Conservation (phyloP, 2,113 vertebrate genomes). For the Salminus brasiliensis region DNA sequence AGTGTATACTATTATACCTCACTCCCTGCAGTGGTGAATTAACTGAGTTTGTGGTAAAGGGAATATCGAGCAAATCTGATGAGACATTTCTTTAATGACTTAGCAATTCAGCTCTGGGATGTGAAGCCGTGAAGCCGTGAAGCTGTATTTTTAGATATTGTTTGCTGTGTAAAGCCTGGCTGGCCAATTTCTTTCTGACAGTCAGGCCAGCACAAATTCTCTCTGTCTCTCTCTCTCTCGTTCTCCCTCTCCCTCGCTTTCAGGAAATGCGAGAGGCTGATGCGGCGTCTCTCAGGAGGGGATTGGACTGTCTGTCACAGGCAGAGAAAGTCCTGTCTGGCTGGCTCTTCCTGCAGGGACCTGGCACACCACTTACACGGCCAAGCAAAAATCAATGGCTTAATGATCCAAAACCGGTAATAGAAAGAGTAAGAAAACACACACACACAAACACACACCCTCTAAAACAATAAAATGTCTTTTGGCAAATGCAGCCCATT, state of each 20-base stretch:
- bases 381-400: conserved; percentile 83
- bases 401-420: conserved; percentile 85
- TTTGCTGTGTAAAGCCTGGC: background rate
- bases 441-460: conserved; percentile 57
- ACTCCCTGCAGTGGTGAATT: no score
- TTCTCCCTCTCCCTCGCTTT: conserved; percentile 58
- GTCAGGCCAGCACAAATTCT: conserved; percentile 34
- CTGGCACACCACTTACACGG: conserved; percentile 76
- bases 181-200: conserved; percentile 11
- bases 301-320: conserved; percentile 74
- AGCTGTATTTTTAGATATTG: background rate
- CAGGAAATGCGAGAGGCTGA: background rate
- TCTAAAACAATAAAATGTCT: conserved; percentile 81
- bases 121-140: background rate
- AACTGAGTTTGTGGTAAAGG: no score
- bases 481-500: conserved; percentile 76
- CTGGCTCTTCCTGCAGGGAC: conserved; percentile 73
- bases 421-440: conserved; percentile 76
- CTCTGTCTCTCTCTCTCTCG: conserved; percentile 58
- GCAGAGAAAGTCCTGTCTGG: conserved; percentile 74
- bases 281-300: conserved; percentile 61
- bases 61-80: no score
- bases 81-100: background rate
- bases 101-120: background rate
- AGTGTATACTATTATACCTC: no score